Evolutionary conservation across 1,140 invertebrate species (phyloP).

Genomic region (Drosophila mayri): DNA sequence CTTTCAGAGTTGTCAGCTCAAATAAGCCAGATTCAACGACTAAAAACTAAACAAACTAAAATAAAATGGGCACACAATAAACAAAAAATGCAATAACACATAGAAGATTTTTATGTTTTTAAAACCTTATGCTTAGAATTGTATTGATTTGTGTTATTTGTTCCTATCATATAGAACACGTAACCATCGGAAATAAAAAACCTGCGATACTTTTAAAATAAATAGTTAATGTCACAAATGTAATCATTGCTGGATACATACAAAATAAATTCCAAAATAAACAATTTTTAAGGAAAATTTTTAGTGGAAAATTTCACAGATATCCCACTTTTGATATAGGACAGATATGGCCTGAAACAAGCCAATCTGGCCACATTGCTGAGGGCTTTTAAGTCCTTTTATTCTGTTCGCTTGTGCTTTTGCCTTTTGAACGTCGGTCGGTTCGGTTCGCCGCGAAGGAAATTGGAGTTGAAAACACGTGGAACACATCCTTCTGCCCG

Average conservation of each 20-base stretch:
- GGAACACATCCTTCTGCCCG: neutral
- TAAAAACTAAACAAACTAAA: too few species aligned
- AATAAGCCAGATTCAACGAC: neutral
- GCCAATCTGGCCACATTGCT: neutral
- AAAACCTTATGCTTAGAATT: too few species aligned
- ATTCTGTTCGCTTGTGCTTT: neutral
- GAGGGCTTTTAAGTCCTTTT: neutral
- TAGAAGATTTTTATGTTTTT: too few species aligned
- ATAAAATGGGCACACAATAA: too few species aligned
- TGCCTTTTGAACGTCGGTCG: constrained; percentile 8
- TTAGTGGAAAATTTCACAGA: neutral
- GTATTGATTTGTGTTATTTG: too few species aligned
- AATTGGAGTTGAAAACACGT: neutral
- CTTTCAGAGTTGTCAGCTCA: neutral
- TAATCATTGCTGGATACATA: neutral
- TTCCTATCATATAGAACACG: too few species aligned
- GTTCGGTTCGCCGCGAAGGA: constrained; percentile 5
- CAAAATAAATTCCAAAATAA: neutral
- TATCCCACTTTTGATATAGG: neutral
- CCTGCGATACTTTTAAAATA: too few species aligned
- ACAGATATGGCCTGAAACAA: neutral
- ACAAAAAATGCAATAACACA: too few species aligned
- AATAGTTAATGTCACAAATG: neutral
- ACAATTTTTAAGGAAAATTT: neutral
- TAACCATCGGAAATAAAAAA: too few species aligned